A percentile compares a stretch with the other conserved stretches of the same genome.
These are phyloP conservation scores for Ophiothrix spiculata DNA, from an alignment of 35 echinoderm and acorn worm genomes.

Conservation along the genomic window DNA sequence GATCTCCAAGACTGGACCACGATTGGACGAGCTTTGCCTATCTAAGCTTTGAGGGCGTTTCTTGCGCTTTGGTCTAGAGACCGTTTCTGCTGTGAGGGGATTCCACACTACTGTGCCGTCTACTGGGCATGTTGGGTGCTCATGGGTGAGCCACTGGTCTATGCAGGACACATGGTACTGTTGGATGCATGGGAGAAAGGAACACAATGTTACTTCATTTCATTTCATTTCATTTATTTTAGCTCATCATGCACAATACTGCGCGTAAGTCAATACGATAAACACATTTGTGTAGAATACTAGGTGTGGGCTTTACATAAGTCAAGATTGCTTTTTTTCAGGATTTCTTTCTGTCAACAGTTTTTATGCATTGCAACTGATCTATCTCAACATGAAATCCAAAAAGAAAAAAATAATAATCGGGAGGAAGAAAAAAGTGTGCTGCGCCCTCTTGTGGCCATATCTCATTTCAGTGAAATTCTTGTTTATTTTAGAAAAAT, in stretches of 20 bases:
- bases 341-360: no score
- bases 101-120: conserved; percentile 91
- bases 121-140: conserved; percentile 90
- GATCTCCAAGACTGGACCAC: conserved; percentile 19
- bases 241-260: not conserved
- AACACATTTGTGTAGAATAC: no score
- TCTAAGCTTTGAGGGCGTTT: not conserved
- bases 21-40: conserved; percentile 21
- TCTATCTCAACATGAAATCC: no score
- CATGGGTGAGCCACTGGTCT: conserved; percentile 83
- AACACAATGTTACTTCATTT: not conserved
- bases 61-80: not conserved
- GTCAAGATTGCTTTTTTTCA: no score
- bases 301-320: no score
- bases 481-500: no score
- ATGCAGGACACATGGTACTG: conserved; percentile 91
- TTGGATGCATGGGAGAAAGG: conserved; percentile 12
- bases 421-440: no score
- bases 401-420: no score
- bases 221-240: not conserved
- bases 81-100: conserved; percentile 34
- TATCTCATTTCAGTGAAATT: no score
- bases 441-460: no score
- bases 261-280: not conserved
- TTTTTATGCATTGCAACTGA: no score